phyloP scores from a whole-genome alignment of 2,888 invertebrate species.

The Lissonota sp. region DNA sequence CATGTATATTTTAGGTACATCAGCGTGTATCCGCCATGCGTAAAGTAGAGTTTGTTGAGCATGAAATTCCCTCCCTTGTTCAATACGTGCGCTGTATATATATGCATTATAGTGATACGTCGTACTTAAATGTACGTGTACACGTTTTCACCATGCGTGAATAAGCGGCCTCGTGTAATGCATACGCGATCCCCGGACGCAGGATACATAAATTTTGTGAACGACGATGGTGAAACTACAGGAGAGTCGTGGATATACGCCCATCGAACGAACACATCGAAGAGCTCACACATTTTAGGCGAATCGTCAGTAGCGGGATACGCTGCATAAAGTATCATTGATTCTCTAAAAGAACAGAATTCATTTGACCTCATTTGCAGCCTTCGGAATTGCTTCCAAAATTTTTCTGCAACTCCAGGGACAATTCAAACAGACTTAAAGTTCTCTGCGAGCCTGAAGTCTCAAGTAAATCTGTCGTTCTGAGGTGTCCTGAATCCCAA shows the following conservation, averaged over 20 bases:
- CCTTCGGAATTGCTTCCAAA: too few relatives aligned
- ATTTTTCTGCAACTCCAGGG: too few relatives aligned
- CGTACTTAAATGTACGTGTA: constrained; percentile 57
- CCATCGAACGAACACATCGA: constrained; percentile 6
- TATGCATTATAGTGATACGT: constrained; percentile 45
- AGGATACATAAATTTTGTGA: constrained; percentile 77
- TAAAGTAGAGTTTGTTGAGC: constrained; percentile 43
- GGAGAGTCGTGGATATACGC: constrained; percentile 59
- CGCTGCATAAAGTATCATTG: too few relatives aligned
- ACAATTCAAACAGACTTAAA: too few relatives aligned
- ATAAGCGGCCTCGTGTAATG: constrained; percentile 69
- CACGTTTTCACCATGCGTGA: constrained; percentile 70
- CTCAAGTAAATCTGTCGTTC: too few relatives aligned
- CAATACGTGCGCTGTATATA: constrained; percentile 43
- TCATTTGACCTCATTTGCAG: too few relatives aligned
- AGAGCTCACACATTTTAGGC: not conserved
- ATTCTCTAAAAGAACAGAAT: too few relatives aligned
- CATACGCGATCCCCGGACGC: constrained; percentile 65
- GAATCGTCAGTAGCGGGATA: constrained; percentile 3
- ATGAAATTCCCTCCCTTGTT: constrained; percentile 37
- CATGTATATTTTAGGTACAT: constrained; percentile 16
- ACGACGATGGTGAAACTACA: constrained; percentile 65
- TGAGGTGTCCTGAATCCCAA: too few relatives aligned
- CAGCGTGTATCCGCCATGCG: not conserved
- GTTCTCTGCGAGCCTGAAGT: too few relatives aligned